A percentile compares a stretch with the other conserved stretches of the same genome.
Evolutionary conservation across 1,140 invertebrate genomes (phyloP).

Genomic region (Callitettix versicolor): DNA sequence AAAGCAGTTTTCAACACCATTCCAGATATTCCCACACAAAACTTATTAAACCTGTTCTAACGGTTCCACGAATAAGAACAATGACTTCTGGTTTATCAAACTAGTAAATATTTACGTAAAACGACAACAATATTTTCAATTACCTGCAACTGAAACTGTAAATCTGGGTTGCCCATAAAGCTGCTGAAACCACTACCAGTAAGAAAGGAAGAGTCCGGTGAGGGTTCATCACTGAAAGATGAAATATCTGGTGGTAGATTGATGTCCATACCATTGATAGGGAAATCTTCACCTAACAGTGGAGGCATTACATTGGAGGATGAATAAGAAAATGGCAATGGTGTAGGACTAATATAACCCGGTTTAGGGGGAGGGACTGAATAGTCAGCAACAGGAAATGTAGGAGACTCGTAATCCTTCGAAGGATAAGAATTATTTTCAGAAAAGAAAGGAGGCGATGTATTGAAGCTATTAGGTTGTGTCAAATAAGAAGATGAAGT

Average conservation of each 20-base stretch:
- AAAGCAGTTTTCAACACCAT: too few relatives aligned
- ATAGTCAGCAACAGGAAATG: conserved; percentile 16
- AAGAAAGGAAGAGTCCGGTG: conserved; percentile 32
- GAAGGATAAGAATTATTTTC: not conserved
- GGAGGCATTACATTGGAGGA: not conserved
- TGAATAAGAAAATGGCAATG: too few relatives aligned
- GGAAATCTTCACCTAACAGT: conserved; percentile 8
- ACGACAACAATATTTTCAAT: too few relatives aligned
- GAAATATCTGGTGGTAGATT: not conserved
- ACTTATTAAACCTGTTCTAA: too few relatives aligned
- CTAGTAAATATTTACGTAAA: too few relatives aligned
- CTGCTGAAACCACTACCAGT: conserved; percentile 30
- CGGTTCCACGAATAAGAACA: too few relatives aligned
- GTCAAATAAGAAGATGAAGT: not conserved
- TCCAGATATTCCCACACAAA: too few relatives aligned
- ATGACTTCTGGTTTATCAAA: too few relatives aligned
- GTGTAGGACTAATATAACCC: conserved; percentile 13
- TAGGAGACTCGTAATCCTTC: conserved; percentile 24
- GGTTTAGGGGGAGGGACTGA: conserved; percentile 26
- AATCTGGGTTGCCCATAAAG: conserved; percentile 32
- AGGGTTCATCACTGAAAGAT: not conserved
- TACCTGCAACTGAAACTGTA: conserved; percentile 35
- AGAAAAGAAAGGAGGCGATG: not conserved
- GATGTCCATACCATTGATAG: conserved; percentile 8
- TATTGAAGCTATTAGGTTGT: not conserved